Conservation (phyloP, 2,797 vertebrate genomes). For the Phalanger gymnotis region DNA sequence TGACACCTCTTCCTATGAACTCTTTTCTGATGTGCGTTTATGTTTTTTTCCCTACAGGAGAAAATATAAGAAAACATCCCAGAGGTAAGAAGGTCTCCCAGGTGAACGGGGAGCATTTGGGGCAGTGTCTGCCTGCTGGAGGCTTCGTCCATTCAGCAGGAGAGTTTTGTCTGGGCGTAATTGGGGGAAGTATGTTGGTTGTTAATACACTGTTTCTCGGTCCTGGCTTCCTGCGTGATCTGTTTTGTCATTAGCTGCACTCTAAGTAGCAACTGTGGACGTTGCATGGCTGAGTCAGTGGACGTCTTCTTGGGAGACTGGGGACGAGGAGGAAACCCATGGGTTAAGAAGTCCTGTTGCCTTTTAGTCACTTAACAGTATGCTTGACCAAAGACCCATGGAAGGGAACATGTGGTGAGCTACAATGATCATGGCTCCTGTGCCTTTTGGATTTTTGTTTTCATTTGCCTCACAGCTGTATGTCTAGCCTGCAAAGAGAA, state of each 20-base stretch:
- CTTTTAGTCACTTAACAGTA: constrained; percentile 43
- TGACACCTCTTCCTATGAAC: background rate
- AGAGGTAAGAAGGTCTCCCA: constrained; percentile 92
- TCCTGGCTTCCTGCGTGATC: constrained; percentile 60
- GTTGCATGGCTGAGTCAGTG: constrained; percentile 21
- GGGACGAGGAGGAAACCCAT: constrained; percentile 45
- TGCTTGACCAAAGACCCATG: constrained; percentile 30
- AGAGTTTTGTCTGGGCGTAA: background rate
- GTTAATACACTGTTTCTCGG: constrained; percentile 54
- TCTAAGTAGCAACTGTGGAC: constrained; percentile 55
- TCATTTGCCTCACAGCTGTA: background rate
- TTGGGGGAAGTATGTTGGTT: constrained; percentile 28
- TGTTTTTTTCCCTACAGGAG: constrained; percentile 90
- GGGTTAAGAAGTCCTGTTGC: constrained; percentile 50
- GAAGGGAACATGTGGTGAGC: background rate
- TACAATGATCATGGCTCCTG: background rate
- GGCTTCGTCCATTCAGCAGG: background rate
- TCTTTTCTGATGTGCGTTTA: constrained; percentile 80
- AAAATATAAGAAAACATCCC: constrained; percentile 99
- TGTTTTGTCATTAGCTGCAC: constrained; percentile 52
- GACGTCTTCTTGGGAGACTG: constrained; percentile 35
- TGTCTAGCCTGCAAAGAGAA: background rate
- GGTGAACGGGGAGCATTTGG: constrained; percentile 68
- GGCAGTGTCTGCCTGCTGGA: background rate
- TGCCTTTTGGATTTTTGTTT: constrained; percentile 4